Conservation (phyloP, 64 coral and sea anemone genomes). For the Pocillopora verrucosa region DNA sequence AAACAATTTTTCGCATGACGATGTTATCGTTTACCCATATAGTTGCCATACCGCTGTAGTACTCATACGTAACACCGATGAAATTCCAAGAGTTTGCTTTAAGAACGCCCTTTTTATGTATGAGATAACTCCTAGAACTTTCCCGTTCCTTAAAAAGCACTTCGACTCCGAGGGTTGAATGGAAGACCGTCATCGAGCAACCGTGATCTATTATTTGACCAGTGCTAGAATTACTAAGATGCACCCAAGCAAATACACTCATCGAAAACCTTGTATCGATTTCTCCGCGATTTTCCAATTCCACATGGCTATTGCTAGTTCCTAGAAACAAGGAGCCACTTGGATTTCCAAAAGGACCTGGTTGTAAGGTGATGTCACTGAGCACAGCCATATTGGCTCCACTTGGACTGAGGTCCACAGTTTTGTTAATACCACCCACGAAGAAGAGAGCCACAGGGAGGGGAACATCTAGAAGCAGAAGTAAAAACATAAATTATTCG, state of each 20-base stretch:
- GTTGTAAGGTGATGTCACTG: neutral
- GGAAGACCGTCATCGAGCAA: neutral
- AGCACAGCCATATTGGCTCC: too few species aligned
- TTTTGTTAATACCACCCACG: neutral
- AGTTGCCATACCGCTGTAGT: neutral
- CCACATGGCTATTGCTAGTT: neutral
- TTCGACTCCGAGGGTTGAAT: neutral
- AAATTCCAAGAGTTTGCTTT: neutral
- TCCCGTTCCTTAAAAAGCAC: too few species aligned
- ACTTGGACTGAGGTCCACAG: neutral
- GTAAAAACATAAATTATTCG: too few species aligned
- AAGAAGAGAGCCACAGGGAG: neutral
- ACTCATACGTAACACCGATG: conserved; percentile 7
- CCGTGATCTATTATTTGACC: neutral
- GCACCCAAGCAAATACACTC: conserved; percentile 16
- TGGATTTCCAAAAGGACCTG: neutral
- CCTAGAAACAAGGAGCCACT: conserved; percentile 2
- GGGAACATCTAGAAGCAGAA: neutral
- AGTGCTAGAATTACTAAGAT: neutral
- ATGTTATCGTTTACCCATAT: conserved; percentile 1
- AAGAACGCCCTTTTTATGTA: neutral
- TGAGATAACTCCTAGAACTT: neutral
- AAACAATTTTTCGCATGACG: neutral
- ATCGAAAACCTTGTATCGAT: neutral
- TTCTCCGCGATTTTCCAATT: neutral